Evolutionary conservation across 2,113 vertebrate species (phyloP), one percentile per base, ranked within the genome.

Genomic region (Chamaea fasciata): DNA sequence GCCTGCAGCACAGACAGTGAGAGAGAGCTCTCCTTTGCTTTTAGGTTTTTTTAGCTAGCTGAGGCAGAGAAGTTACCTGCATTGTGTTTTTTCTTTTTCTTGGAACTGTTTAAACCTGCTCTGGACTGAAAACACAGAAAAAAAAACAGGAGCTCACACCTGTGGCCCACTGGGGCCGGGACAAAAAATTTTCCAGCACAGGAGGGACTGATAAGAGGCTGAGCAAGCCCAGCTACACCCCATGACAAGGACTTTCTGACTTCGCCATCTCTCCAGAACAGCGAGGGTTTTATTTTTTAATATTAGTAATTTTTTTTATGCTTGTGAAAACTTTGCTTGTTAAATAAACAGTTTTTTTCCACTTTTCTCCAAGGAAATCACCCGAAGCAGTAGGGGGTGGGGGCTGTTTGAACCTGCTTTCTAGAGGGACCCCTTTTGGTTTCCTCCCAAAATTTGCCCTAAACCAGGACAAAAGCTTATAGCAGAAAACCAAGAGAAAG

Each of bases 161-260:
- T 35, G 15, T 59, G n/a, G 3, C 22, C 56, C 23, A 24, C 10
- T n/a, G 35, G 56, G n/a, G 21, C 33, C 13, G 4, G 55, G 33
- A n/a, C 2, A 3, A 1, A 3, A 15, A 22, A 24, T 35, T 59
- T 59, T 35, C 56, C 56, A 59, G 56, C 1, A 0, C 22, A 7
- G 3, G n/a, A 35, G 22, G 15, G 23, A 35, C 23, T 59, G 56
- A 59, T 17, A 5, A 35, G 56, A 35, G 56, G 35, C n/a, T 35
- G n/a, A 59, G 56, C 4, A 4, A 59, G 56, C 56, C 3, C 3
- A 35, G 15, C n/a, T 23, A 23, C 33, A 35, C 13, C n/a, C 22
- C n/a, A 35, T 10, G 6, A 35, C 56, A 35, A 59, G n/a, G n/a
- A 24, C 22, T 35, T 59, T 24, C 22, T 59, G n/a, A 24, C 24